Evolutionary conservation across 2,113 vertebrate genomes (phyloP), one percentile per base, ranked within the genome.

Genomic region (Myotis brandtii): DNA sequence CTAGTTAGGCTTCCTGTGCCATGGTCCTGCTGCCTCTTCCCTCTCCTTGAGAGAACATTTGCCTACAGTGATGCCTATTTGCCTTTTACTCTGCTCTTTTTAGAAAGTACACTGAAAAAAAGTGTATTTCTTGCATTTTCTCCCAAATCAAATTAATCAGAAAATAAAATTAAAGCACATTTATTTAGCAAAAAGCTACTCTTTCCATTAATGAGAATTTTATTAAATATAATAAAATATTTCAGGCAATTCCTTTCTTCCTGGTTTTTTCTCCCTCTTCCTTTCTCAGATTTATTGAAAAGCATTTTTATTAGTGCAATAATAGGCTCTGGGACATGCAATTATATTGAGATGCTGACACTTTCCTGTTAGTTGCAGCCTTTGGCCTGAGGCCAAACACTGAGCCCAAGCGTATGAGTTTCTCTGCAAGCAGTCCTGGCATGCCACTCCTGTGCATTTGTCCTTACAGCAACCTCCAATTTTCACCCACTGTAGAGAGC

Each of bases 301-400:
- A 96, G 96, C 95, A 97, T 97, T 98, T 97, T 97, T 98, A 98
- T 98, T 97, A 98, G 97, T 96, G 96, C 95, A 97, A 96, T 98
- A 98, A 97, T 98, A 93, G 96, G 96, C 96, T 98, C 93, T 8
- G 70, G 96, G 97, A 98, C 97, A 98, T 97, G 97, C 97, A 98
- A 97, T 98, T 98, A 98, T 97, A 97, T 95, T 97, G 97, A 98
- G 97, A 97, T 97, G 97, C 96, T 98, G 97, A 97, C 97, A 98
- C 96, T 97, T 97, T 82, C 67, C 95, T 97, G 97, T 97, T 97
- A 97, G 97, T 97, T 97, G 96, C 97, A 98, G 97, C 97, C 97
- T 97, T 93, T 98, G 97, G 97, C 97, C 97, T 97, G 96, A 98
- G 97, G 97, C 97, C 97, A 98, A 97, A 98, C 94, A 96, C 89